Evolutionary conservation across 2,888 invertebrate species (phyloP).

Genomic region (Sicus ferrugineus): DNA sequence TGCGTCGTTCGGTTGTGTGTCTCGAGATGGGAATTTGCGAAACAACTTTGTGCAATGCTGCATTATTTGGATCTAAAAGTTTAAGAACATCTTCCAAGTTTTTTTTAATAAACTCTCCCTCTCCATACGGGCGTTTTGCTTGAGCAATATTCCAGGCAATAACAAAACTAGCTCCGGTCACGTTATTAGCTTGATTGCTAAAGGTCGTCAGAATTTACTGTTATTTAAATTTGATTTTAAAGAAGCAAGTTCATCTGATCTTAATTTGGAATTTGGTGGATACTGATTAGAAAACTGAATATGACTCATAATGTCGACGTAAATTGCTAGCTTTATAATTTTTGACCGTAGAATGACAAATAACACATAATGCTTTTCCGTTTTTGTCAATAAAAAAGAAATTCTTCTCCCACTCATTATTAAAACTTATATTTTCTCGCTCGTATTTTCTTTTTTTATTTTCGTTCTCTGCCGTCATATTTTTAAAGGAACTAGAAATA

Average conservation of each 20-base stretch:
- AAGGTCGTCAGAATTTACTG: neutral
- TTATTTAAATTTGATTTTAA: conserved; percentile 12
- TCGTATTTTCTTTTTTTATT: neutral
- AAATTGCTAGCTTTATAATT: conserved; percentile 2
- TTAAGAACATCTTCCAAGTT: conserved; percentile 5
- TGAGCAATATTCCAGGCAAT: conserved; percentile 1
- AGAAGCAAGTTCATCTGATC: conserved; percentile 6
- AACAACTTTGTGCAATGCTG: neutral
- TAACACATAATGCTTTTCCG: neutral
- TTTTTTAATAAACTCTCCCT: conserved; percentile 15
- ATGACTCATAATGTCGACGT: neutral
- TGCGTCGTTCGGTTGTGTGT: conserved; percentile 11
- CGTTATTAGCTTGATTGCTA: neutral
- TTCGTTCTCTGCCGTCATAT: neutral
- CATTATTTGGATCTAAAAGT: neutral
- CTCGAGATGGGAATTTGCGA: conserved; percentile 1
- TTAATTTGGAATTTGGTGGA: neutral
- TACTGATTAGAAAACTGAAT: neutral
- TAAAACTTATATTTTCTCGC: neutral
- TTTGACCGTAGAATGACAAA: neutral
- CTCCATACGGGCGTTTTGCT: conserved; percentile 4
- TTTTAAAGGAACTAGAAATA: neutral
- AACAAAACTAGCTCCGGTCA: neutral
- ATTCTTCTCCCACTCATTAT: conserved; percentile 3
- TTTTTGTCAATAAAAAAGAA: neutral